Conservation (phyloP, 2,888 invertebrate genomes). For the Caenorhabditis macrosperma region DNA sequence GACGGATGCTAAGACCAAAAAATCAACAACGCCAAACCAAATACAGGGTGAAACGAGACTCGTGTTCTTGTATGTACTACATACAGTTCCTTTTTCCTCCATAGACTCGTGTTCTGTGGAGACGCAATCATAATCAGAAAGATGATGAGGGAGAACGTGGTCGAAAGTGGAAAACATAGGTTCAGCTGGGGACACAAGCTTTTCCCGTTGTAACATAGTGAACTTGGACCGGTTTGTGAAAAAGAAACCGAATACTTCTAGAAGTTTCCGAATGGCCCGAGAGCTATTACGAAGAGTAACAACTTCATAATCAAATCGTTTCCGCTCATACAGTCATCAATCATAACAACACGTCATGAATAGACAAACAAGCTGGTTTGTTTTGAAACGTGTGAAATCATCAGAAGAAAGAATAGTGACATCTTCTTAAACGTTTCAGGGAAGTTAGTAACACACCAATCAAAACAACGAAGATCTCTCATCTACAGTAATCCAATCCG, state of each 20-base stretch:
- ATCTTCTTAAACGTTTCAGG: background rate
- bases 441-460: background rate
- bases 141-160: background rate
- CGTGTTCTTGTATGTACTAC: conserved; percentile 31
- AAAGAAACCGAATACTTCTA: conserved; percentile 16
- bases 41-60: conserved; percentile 1
- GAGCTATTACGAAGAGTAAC: too few species aligned
- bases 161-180: conserved; percentile 25
- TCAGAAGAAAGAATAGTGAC: background rate
- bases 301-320: conserved; percentile 8
- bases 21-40: conserved; percentile 26
- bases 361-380: background rate
- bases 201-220: conserved; percentile 20
- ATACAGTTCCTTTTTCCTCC: too few species aligned
- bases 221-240: conserved; percentile 28
- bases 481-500: conserved; percentile 16
- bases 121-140: too few species aligned
- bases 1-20: conserved; percentile 35
- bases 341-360: conserved; percentile 1
- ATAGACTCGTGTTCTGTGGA: too few species aligned
- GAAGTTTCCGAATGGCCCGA: conserved; percentile 29
- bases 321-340: conserved; percentile 20
- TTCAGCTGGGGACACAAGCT: conserved; percentile 27
- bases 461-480: background rate
- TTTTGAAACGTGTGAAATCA: background rate